Evolutionary conservation across 2,797 vertebrate species (phyloP).

Genomic region (Miichthys miiuy): DNA sequence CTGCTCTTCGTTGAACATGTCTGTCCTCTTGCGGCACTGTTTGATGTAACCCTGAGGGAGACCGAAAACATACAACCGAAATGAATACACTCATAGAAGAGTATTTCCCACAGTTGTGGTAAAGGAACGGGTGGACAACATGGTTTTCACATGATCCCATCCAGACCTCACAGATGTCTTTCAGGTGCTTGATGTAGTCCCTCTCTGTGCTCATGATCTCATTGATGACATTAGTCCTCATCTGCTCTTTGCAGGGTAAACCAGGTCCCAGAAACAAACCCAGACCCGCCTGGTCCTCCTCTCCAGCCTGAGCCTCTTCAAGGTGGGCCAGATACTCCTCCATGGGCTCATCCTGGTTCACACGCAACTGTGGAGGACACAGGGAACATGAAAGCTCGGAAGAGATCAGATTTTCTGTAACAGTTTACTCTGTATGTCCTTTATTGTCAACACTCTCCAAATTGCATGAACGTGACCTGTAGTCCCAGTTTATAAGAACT

Average conservation of each 20-base stretch:
- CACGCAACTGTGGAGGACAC: conserved; percentile 85
- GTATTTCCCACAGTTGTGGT: no score
- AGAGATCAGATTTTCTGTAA: neutral
- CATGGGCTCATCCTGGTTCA: conserved; percentile 96
- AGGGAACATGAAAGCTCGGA: neutral
- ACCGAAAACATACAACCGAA: neutral
- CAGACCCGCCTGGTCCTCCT: conserved; percentile 74
- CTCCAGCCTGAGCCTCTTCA: conserved; percentile 80
- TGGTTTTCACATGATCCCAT: neutral
- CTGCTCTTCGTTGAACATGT: conserved; percentile 97
- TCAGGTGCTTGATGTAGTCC: conserved; percentile 97
- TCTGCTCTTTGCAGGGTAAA: conserved; percentile 94
- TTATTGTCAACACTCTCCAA: neutral
- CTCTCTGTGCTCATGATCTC: conserved; percentile 97
- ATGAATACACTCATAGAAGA: neutral
- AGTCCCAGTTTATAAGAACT: neutral
- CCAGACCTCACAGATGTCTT: conserved; percentile 96
- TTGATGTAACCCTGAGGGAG: conserved; percentile 92
- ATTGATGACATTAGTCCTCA: conserved; percentile 97
- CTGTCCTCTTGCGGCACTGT: conserved; percentile 93
- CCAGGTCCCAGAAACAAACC: conserved; percentile 85
- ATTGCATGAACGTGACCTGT: neutral
- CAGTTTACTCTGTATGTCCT: neutral
- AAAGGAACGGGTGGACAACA: no score
- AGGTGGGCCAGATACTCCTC: conserved; percentile 88